Evolutionary conservation across 2,113 vertebrate species (phyloP), one percentile per base, ranked within the genome.

Genomic region (Mormoops blainvillei): DNA sequence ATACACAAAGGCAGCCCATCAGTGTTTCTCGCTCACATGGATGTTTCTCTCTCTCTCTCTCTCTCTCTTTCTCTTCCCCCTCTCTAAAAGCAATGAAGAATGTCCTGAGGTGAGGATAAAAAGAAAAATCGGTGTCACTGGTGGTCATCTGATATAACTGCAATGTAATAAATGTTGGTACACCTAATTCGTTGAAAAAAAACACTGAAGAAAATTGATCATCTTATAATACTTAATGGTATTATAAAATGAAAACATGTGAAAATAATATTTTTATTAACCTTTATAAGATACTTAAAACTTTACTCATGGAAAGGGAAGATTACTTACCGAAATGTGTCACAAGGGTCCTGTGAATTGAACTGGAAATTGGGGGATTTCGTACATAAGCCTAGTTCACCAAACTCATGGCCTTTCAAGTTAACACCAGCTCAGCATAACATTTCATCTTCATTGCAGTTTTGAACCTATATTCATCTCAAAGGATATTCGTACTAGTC

Each of bases 191-290:
- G 67, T 20, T 83, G 16, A 48, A 65, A 45, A 65, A 45, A 87
- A 96, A 81, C 56, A 61, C 24, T 73, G 24, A 78, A 86, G 54
- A 90, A 92, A 87, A 82, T 1, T 81, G 52, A 67, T 58, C 15
- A 13, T 74, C 38, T 77, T 38, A 28, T 67, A 68, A 74, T 7
- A 41, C 36, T 33, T 85, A 41, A 67, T 76, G 48, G 16, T 89
- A 45, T 84, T 76, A 68, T 28, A 77, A 83, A 89, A 81, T 68
- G 38, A 87, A 19, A 82, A 33, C 31, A 70, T 65, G 6, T 63
- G 24, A 58, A 95, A 95, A 87, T 67, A 91, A 33, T 54, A 71
- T 56, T 84, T 78, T 71, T 95, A 52, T 52, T 89, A 58, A 81
- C 5, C 22, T 93, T 77, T 87, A 68, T 15, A 91, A 83, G 58